Percentiles rank a stretch among this genome's conserved stretches.
phyloP scores from a whole-genome alignment of 2,113 vertebrate genomes.

The Anhinga anhinga region DNA sequence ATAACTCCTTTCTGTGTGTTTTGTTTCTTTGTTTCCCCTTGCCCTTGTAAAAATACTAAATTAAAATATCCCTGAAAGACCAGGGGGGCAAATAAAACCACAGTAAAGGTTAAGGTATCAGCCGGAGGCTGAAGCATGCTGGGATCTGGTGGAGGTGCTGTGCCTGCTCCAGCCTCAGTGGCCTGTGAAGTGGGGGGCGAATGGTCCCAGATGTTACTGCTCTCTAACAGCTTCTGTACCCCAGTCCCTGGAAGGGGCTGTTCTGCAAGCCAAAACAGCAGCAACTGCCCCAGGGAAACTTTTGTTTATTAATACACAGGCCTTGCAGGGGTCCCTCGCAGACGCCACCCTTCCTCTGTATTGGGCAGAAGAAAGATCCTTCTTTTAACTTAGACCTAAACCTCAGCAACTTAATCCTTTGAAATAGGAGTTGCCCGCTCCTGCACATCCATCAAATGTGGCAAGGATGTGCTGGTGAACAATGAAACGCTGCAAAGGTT shows the following conservation, averaged over 20 bases:
- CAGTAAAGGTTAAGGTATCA: neutral
- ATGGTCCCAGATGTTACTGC: neutral
- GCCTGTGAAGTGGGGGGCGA: neutral
- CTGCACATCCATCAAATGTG: neutral
- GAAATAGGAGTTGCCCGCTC: neutral
- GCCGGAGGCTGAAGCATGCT: neutral
- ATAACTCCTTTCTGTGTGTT: neutral
- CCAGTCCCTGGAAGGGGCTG: too few relatives aligned
- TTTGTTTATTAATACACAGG: neutral
- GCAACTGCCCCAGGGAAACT: neutral
- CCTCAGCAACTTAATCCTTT: neutral
- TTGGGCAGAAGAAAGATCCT: neutral
- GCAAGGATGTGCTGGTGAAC: neutral
- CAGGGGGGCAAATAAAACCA: neutral
- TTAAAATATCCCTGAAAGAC: neutral
- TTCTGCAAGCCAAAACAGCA: neutral
- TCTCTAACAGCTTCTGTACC: neutral
- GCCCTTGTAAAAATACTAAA: neutral
- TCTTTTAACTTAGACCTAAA: neutral
- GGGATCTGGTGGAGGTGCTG: neutral
- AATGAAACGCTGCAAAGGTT: neutral
- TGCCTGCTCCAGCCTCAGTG: neutral
- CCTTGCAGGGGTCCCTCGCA: neutral
- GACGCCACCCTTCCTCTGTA: neutral
- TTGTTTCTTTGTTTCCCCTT: neutral